Evolutionary conservation across 2,113 vertebrate genomes (phyloP), one percentile per base, ranked within the genome.

Genomic region (Eurystomus gularis): DNA sequence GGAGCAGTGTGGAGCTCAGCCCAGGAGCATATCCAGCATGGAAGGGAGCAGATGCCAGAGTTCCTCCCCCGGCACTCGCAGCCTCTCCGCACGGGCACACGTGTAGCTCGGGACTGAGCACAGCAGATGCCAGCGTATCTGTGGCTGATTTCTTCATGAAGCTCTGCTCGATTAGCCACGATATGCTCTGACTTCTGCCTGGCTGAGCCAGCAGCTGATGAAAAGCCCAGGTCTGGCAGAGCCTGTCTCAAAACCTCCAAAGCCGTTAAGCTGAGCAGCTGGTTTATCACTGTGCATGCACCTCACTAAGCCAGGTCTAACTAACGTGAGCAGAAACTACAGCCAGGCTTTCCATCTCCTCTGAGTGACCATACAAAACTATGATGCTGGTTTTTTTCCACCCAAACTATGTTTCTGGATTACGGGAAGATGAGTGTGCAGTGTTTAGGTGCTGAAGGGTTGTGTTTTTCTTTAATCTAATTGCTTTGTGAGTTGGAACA

Each of bases 21-120:
- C 52, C 2, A 3, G 66, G 26, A 66, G 58, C 31, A 31, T 11
- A 13, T 11, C 60, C 69, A 86, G 64, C 5, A 7, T 1, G 2
- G 69, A 62, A 48, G 48, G 33, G 17, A 78, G 18, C 68, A 33
- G 46, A 40, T 1, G 24, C 8, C 55, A 46, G 25, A 46, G 55
- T 12, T 17, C 2, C 18, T 44, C 31, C 37, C 44, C 7, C 4
- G 7, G 54, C 6, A 3, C 49, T n/a, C 2, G 0, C 0, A 0
- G 31, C 61, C 37, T 71, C 31, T 72, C 37, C 44, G 39, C 66
- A 28, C 0, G 1, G 48, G 21, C 24, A 40, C 28, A 8, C 69
- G 7, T 14, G 7, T 7, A 21, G 31, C 49, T 39, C 1, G 2
- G 44, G 9, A 61, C 3, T 0, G 0, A 84, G 72, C 21, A 28